phyloP scores from a whole-genome alignment of 1,140 invertebrate species.

The Drosophila pseudoananassae region DNA sequence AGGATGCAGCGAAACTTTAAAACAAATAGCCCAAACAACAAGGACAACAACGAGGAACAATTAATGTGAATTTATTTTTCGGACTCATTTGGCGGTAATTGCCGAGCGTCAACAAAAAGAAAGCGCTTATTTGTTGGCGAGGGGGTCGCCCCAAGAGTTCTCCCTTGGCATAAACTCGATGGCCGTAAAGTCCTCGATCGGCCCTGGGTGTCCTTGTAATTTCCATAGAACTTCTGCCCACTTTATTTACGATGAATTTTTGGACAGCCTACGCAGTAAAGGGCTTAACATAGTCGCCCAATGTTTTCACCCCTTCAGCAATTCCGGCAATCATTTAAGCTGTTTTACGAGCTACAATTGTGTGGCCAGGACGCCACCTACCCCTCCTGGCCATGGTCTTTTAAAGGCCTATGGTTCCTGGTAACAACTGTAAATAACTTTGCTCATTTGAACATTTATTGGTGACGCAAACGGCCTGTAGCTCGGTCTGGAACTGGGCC shows the following conservation, averaged over 20 bases:
- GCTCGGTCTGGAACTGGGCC: slow-evolving; percentile 33
- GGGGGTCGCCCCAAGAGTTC: slow-evolving; percentile 20
- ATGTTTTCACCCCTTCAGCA: slow-evolving; percentile 16
- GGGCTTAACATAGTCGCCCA: slow-evolving; percentile 48
- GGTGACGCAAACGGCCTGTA: slow-evolving; percentile 79
- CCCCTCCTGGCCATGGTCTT: no score
- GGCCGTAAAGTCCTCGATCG: slow-evolving; percentile 16
- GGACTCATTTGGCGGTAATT: slow-evolving; percentile 79
- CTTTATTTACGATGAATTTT: slow-evolving; percentile 76
- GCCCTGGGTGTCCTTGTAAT: slow-evolving; percentile 47
- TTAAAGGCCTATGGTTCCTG: not conserved
- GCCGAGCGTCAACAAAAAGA: slow-evolving; percentile 52
- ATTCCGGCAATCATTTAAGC: slow-evolving; percentile 59
- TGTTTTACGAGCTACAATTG: slow-evolving; percentile 78
- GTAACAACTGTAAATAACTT: slow-evolving; percentile 78
- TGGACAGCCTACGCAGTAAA: slow-evolving; percentile 70
- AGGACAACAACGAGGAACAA: slow-evolving; percentile 65
- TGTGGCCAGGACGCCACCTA: slow-evolving; percentile 33
- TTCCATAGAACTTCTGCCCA: slow-evolving; percentile 64
- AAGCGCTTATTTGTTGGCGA: slow-evolving; percentile 21
- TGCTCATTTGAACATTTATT: slow-evolving; percentile 80
- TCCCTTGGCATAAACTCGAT: not conserved
- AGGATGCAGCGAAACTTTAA: slow-evolving; percentile 41
- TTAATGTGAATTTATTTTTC: slow-evolving; percentile 81
- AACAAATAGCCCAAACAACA: slow-evolving; percentile 56